Conservation (phyloP, 2,113 vertebrate genomes). For the Eurypyga helias region DNA sequence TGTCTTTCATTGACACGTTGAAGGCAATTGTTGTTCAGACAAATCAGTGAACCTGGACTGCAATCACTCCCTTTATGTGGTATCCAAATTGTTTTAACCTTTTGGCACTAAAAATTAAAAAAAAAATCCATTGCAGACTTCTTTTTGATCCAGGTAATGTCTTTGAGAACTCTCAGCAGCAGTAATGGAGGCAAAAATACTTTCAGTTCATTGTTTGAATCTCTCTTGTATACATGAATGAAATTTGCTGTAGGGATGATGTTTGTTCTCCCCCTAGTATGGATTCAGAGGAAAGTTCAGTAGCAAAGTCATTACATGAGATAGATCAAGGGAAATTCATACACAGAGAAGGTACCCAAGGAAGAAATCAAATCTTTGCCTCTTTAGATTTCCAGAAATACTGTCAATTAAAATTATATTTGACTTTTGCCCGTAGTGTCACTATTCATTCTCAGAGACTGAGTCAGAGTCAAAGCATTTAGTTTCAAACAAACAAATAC, state of each 20-base stretch:
- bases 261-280: background rate
- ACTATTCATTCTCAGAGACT: background rate
- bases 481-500: background rate
- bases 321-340: background rate
- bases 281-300: background rate
- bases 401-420: background rate
- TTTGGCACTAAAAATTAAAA: background rate
- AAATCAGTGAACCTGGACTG: background rate
- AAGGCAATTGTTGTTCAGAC: background rate
- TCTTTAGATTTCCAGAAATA: background rate
- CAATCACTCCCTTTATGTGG: background rate
- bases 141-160: background rate
- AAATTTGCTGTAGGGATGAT: background rate
- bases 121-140: background rate
- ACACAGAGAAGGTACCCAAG: background rate
- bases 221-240: background rate
- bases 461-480: background rate
- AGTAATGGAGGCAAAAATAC: background rate
- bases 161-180: background rate
- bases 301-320: background rate
- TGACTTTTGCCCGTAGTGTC: background rate
- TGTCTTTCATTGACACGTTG: background rate
- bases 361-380: background rate
- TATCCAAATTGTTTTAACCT: background rate
- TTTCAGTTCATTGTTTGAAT: background rate